phyloP scores from a whole-genome alignment of 2,113 vertebrate species.

The Bos javanicus region DNA sequence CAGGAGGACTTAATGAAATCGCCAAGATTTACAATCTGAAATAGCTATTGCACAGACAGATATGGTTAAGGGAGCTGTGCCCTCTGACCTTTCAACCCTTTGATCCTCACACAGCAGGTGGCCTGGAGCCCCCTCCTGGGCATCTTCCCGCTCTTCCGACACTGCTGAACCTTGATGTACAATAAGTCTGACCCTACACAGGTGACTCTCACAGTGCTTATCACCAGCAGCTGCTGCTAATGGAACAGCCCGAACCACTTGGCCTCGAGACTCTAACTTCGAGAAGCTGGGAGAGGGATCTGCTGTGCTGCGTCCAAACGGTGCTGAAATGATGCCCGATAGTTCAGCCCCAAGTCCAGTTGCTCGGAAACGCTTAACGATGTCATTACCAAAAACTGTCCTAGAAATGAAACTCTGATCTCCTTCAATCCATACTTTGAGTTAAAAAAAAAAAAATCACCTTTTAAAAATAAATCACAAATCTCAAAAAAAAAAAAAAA shows the following conservation, averaged over 20 bases:
- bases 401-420: background rate
- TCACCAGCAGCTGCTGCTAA: constrained; percentile 79
- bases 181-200: constrained; percentile 75
- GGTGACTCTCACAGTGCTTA: constrained; percentile 79
- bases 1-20: constrained; percentile 89
- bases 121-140: constrained; percentile 80
- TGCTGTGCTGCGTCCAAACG: background rate
- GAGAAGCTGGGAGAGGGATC: background rate
- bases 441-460: constrained; percentile 30
- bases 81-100: constrained; percentile 84
- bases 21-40: constrained; percentile 89
- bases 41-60: constrained; percentile 85
- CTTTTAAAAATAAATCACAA: constrained; percentile 68
- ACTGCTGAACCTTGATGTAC: constrained; percentile 66
- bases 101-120: constrained; percentile 86
- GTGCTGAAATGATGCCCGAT: background rate
- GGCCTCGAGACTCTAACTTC: background rate
- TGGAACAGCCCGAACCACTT: constrained; percentile 64
- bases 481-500: constrained; percentile 15
- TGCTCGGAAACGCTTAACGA: background rate
- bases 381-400: background rate
- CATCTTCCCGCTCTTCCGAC: constrained; percentile 81
- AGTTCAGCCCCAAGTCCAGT: background rate
- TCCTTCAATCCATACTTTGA: constrained; percentile 12
- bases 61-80: constrained; percentile 78